Conservation (phyloP, 2,888 invertebrate species). For the Rhagium mordax region DNA sequence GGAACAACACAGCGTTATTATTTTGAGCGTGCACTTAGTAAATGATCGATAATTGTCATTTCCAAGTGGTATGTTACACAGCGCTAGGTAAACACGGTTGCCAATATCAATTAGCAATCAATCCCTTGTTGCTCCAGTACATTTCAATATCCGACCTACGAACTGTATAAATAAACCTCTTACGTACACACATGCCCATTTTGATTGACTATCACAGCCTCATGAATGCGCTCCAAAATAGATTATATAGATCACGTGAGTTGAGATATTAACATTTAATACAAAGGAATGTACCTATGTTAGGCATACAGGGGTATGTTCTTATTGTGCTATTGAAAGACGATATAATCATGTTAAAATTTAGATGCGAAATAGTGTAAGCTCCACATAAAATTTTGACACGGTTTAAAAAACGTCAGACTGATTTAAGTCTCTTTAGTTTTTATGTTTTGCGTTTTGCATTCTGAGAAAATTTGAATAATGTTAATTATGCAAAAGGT, state of each 20-base stretch:
- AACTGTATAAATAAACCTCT: slow-evolving; percentile 41
- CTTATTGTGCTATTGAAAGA: too few relatives aligned
- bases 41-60: slow-evolving; percentile 42
- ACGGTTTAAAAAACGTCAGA: too few relatives aligned
- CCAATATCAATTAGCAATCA: slow-evolving; percentile 46
- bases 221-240: slow-evolving; percentile 19
- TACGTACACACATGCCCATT: slow-evolving; percentile 17
- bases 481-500: too few relatives aligned
- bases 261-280: background rate
- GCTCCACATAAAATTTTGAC: too few relatives aligned
- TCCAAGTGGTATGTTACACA: slow-evolving; percentile 30
- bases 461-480: too few relatives aligned
- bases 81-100: slow-evolving; percentile 35
- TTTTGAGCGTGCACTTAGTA: background rate
- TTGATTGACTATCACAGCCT: slow-evolving; percentile 16
- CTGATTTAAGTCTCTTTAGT: too few relatives aligned
- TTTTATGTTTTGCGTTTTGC: too few relatives aligned
- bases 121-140: slow-evolving; percentile 40
- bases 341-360: too few relatives aligned
- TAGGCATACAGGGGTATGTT: too few relatives aligned
- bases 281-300: background rate
- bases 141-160: slow-evolving; percentile 46
- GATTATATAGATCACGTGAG: background rate
- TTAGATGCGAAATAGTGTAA: too few relatives aligned
- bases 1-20: too few relatives aligned